Percentiles rank a stretch among this genome's conserved stretches.
Conservation (phyloP, 2,113 vertebrate genomes). For the Platanista minor region DNA sequence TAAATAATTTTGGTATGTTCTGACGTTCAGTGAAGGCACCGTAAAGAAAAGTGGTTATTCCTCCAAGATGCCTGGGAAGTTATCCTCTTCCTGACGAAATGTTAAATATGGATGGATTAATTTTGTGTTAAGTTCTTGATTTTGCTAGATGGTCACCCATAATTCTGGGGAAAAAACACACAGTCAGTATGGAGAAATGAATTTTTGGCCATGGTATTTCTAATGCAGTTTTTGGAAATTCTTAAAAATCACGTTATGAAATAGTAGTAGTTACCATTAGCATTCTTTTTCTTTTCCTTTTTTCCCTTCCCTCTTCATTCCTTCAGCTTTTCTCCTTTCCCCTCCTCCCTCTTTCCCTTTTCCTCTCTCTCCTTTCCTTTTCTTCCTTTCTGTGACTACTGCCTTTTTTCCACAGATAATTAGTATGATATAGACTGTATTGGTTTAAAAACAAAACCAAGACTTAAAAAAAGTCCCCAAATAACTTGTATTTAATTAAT, state of each 20-base stretch:
- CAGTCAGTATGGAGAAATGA: background rate
- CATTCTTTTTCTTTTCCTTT: background rate
- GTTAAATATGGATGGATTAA: background rate
- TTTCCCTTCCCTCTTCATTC: background rate
- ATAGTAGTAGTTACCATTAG: background rate
- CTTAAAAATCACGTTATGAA: background rate
- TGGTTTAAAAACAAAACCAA: conserved; percentile 35
- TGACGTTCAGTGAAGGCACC: background rate
- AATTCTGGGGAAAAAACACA: background rate
- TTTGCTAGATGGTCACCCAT: background rate
- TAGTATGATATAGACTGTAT: background rate
- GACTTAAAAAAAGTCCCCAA: background rate
- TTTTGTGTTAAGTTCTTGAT: background rate
- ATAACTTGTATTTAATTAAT: conserved; percentile 34
- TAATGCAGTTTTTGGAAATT: conserved; percentile 2
- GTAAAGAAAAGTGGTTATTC: background rate
- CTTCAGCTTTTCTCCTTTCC: background rate
- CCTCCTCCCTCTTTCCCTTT: background rate
- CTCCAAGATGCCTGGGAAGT: background rate
- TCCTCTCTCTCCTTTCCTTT: background rate
- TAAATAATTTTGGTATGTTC: background rate
- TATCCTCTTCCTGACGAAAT: background rate
- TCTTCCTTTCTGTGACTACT: background rate
- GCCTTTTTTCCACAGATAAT: background rate
- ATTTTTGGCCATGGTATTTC: background rate